These are phyloP conservation scores for Leuctra nigra DNA, from an alignment of 2,888 invertebrate genomes.

Conservation along the genomic window DNA sequence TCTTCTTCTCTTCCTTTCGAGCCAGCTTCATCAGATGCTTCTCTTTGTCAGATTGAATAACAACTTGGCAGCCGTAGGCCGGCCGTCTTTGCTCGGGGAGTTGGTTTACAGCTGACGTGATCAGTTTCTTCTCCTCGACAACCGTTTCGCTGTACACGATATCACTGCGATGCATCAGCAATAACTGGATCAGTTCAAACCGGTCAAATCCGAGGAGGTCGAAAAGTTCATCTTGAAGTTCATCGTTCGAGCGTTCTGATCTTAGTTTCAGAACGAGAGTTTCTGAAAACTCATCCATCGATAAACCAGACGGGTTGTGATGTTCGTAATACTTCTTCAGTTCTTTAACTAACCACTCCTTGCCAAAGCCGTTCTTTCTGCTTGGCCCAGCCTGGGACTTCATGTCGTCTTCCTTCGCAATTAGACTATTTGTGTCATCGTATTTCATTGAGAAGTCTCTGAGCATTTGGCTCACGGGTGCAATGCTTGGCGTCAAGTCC, in stretches of 20 bases:
- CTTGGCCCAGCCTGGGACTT: constrained; percentile 16
- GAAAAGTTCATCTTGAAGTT: constrained; percentile 75
- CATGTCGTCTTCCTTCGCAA: constrained; percentile 14
- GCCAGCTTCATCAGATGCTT: constrained; percentile 66
- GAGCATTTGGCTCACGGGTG: constrained; percentile 34
- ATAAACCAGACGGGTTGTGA: constrained; percentile 42
- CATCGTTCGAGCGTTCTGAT: constrained; percentile 54
- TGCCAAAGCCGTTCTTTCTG: constrained; percentile 41
- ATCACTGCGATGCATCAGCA: constrained; percentile 41
- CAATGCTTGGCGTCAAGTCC: constrained; percentile 36
- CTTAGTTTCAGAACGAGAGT: constrained; percentile 54
- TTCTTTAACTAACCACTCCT: constrained; percentile 48
- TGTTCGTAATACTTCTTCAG: constrained; percentile 46
- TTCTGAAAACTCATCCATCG: constrained; percentile 52
- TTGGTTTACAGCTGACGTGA: constrained; percentile 33
- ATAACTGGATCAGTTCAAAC: constrained; percentile 63
- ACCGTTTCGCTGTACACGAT: constrained; percentile 22
- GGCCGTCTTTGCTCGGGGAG: constrained; percentile 42
- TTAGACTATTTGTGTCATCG: constrained; percentile 30
- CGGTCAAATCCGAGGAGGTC: constrained; percentile 84
- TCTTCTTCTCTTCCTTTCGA: constrained; percentile 78
- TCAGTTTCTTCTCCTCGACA: constrained; percentile 30
- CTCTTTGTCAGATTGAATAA: constrained; percentile 77
- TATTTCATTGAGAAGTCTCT: constrained; percentile 49
- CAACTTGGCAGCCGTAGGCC: constrained; percentile 71